These are phyloP conservation scores for Erinaceus europaeus DNA, from an alignment of 2,113 vertebrate genomes.

Conservation along the genomic window DNA sequence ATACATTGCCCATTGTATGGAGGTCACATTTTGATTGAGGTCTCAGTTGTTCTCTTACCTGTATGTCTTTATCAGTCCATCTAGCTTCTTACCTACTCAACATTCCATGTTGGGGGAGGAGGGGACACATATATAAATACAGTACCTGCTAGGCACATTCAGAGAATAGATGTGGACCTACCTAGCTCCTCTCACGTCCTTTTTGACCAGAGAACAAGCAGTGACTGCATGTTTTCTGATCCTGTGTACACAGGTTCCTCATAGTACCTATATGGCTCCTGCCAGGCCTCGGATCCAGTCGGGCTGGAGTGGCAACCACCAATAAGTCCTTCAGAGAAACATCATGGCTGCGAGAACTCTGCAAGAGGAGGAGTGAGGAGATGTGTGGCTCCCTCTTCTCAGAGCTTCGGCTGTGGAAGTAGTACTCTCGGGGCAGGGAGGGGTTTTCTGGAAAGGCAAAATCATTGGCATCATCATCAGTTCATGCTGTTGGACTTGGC, in stretches of 20 bases:
- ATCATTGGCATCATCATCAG: background rate
- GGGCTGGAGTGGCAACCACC: slow-evolving; percentile 66
- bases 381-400: slow-evolving; percentile 21
- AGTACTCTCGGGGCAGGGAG: background rate
- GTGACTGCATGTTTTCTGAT: background rate
- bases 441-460: slow-evolving; percentile 65
- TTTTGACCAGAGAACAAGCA: slow-evolving; percentile 21
- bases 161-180: background rate
- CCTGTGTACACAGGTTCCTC: background rate
- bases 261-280: background rate
- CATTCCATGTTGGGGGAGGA: background rate
- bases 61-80: background rate
- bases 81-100: background rate
- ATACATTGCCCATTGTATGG: background rate
- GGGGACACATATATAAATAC: background rate
- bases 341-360: background rate
- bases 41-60: background rate
- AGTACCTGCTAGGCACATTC: background rate
- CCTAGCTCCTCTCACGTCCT: slow-evolving; percentile 35
- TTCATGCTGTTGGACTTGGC: background rate
- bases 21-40: background rate
- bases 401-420: background rate
- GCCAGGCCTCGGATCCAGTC: slow-evolving; percentile 53
- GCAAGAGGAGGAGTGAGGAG: background rate
- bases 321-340: slow-evolving; percentile 59